Evolutionary conservation across 2,888 invertebrate species (phyloP), one percentile per base, ranked within the genome.

Genomic region (Nomada lathburiana): DNA sequence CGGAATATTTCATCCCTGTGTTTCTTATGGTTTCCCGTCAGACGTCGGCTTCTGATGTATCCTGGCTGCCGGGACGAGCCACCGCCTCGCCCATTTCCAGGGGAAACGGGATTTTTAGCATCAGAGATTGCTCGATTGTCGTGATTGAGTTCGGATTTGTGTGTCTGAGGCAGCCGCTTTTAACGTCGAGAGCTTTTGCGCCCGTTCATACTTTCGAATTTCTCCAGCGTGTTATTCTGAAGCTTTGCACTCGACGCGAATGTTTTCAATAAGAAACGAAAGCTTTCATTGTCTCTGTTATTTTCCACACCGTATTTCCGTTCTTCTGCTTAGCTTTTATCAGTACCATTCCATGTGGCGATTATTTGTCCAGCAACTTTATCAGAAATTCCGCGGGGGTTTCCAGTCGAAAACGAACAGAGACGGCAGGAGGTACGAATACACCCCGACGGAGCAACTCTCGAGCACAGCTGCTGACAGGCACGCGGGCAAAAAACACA

Each of bases 1-100:
- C 18, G 29, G 57, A 73, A 65, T 73, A 69, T 69, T 69, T 57
- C 57, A 69, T 26, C 69, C 26, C 57, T 69, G 44, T 57, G 26
- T 69, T 57, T 47, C 69, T 44, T 44, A n/a, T 57, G 69, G 57
- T 23, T 42, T 16, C 36, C 55, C 23, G n/a, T 57, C 69, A 44
- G 44, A n/a, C 69, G 10, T 42, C 23, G 42, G 9, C 42, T 18
- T 36, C 26, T 44, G 57, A 69, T 26, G 36, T 57, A 44, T 63
- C 20, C 13, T 20, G 42, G 42, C 26, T 11, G 20, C 64, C n/a
- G 64, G 26, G 64, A 18, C 29, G 64, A 47, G 18, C 16, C 16
- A 26, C 50, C 26, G n/a, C 26, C n/a, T n/a, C 13, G 16, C 16
- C 26, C 11, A 3, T 16, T 59, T 59, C 23, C 4, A 0, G 5